Evolutionary conservation across 2,113 vertebrate genomes (phyloP).

Genomic region (Tetrao urogallus): DNA sequence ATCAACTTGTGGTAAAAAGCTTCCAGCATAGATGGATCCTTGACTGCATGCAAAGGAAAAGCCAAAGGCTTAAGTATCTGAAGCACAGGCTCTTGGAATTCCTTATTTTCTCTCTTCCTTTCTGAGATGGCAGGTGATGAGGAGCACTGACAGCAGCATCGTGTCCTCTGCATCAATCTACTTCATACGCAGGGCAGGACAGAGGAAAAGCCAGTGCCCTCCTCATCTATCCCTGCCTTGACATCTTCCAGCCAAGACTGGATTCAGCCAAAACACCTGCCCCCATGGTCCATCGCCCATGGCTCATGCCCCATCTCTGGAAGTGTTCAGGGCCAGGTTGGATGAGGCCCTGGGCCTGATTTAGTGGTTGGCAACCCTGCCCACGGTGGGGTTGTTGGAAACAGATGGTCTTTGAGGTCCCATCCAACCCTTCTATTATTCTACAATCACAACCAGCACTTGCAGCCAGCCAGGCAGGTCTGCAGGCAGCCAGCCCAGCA

Average conservation of each 20-base stretch:
- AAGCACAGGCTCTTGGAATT: background rate
- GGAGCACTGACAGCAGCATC: background rate
- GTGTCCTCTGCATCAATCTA: background rate
- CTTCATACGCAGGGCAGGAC: background rate
- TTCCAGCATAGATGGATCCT: background rate
- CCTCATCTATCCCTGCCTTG: background rate
- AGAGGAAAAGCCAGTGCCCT: background rate
- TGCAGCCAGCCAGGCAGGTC: background rate
- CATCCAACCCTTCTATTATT: too few species aligned
- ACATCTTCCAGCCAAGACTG: background rate
- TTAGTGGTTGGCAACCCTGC: too few species aligned
- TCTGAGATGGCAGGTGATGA: background rate
- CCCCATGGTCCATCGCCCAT: background rate
- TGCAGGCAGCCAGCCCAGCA: background rate
- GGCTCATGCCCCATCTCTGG: too few species aligned
- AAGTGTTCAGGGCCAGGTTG: too few species aligned
- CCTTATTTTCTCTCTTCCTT: background rate
- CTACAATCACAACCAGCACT: rapidly evolving
- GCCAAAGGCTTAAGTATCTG: background rate
- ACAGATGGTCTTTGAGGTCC: too few species aligned
- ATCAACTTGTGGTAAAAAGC: background rate
- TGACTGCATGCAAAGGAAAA: background rate
- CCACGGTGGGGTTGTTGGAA: too few species aligned
- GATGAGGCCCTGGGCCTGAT: too few species aligned
- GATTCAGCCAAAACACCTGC: background rate